Evolutionary conservation across 2,113 vertebrate genomes (phyloP).

Genomic region (Fulica atra): DNA sequence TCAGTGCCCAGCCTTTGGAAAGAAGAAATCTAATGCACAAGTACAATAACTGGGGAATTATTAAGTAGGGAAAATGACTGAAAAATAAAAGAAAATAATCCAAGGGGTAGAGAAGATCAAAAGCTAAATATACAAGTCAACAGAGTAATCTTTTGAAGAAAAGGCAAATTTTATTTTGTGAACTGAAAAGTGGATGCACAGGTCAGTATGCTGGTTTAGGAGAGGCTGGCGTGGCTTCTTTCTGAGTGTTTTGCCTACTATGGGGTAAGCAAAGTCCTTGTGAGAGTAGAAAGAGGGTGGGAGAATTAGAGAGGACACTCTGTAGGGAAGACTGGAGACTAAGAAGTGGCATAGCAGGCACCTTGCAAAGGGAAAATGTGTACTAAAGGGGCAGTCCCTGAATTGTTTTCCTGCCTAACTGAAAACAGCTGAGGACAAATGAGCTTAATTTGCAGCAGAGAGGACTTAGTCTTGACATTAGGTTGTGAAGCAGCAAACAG

Average conservation of each 20-base stretch:
- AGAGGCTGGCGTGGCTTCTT: background rate
- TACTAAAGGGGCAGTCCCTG: background rate
- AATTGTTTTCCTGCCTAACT: background rate
- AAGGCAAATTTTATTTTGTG: background rate
- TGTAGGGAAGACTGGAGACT: background rate
- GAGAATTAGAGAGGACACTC: background rate
- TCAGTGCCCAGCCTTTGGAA: background rate
- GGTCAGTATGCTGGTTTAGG: background rate
- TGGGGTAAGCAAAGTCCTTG: background rate
- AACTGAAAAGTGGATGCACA: background rate
- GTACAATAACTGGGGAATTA: background rate
- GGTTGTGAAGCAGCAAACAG: background rate
- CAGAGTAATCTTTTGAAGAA: background rate
- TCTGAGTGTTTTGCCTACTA: background rate
- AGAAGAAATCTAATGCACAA: background rate
- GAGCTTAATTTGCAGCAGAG: background rate
- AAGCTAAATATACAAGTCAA: background rate
- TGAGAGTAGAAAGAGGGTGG: background rate
- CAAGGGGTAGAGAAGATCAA: background rate
- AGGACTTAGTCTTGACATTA: background rate
- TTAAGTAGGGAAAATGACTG: background rate
- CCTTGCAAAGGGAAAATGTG: background rate
- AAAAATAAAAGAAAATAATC: background rate
- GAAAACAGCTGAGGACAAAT: background rate
- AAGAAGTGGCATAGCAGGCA: background rate